These are phyloP conservation scores for Nemoura dubitans DNA, from an alignment of 2,888 invertebrate species.

Conservation along the genomic window DNA sequence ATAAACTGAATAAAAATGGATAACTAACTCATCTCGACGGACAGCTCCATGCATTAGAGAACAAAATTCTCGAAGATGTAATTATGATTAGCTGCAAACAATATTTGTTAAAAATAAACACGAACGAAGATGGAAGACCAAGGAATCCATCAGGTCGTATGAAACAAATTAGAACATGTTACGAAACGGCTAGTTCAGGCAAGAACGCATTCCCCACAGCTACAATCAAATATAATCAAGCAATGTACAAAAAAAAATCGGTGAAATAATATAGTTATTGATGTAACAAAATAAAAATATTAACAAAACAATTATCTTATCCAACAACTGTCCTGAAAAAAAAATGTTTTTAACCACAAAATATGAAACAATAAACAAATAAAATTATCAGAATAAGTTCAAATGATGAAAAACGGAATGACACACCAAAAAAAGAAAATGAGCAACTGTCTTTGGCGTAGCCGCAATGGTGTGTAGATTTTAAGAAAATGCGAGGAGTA, in stretches of 20 bases:
- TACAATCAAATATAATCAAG: constrained; percentile 29
- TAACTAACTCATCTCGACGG: background rate
- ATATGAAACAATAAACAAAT: constrained; percentile 5
- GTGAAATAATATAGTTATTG: constrained; percentile 21
- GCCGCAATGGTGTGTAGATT: background rate
- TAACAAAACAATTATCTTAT: background rate
- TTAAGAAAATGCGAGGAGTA: background rate
- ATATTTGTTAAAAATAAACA: constrained; percentile 7
- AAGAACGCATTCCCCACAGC: background rate
- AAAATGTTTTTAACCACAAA: constrained; percentile 14
- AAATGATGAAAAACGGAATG: constrained; percentile 3
- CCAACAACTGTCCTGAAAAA: constrained; percentile 31
- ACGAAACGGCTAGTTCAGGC: background rate
- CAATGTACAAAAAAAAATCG: constrained; percentile 32
- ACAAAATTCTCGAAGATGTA: background rate
- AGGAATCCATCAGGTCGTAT: background rate
- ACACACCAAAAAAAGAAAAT: background rate
- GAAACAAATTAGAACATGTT: constrained; percentile 2
- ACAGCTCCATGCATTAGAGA: constrained; percentile 12
- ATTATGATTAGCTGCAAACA: constrained; percentile 12
- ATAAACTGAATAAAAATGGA: background rate
- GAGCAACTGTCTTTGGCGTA: background rate
- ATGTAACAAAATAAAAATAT: constrained; percentile 36
- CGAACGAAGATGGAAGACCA: background rate
- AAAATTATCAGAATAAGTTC: background rate